Conservation (phyloP, 64 coral and sea anemone species). For the Actinia equina region DNA sequence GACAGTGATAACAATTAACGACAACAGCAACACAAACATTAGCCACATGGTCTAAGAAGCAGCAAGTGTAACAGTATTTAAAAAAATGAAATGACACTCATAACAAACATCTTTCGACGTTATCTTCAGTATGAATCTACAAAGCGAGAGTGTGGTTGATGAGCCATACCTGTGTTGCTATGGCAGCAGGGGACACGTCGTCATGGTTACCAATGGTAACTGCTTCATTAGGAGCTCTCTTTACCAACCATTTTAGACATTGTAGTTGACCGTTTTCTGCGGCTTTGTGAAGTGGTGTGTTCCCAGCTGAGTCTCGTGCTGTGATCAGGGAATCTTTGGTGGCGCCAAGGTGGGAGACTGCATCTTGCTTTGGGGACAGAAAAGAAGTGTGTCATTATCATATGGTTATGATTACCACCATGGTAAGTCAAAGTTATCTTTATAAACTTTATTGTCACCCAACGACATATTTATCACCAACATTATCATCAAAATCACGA, state of each 20-base stretch:
- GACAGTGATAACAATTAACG: no score
- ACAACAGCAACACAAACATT: no score
- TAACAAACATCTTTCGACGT: no score
- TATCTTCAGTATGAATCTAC: neutral
- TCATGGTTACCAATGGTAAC: constrained; percentile 58
- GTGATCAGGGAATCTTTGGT: constrained; percentile 57
- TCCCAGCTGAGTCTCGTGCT: constrained; percentile 44
- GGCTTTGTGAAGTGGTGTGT: constrained; percentile 75
- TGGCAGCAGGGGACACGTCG: constrained; percentile 35
- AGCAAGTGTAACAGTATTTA: no score
- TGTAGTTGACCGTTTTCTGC: constrained; percentile 51
- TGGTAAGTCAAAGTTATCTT: no score
- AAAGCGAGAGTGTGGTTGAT: neutral
- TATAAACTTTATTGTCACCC: neutral
- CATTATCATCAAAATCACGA: neutral
- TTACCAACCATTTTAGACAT: constrained; percentile 75
- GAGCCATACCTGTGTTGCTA: constrained; percentile 59
- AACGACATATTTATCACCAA: neutral
- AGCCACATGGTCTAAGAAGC: no score
- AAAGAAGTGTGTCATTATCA: neutral
- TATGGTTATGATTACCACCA: neutral
- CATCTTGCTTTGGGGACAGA: constrained; percentile 52
- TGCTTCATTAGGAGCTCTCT: constrained; percentile 31
- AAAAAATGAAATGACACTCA: no score
- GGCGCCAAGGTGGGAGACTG: constrained; percentile 31